A percentile compares a stretch with the other conserved stretches of the same genome.
Conservation (phyloP, 2,797 vertebrate genomes). For the Lutjanus campechanus region DNA sequence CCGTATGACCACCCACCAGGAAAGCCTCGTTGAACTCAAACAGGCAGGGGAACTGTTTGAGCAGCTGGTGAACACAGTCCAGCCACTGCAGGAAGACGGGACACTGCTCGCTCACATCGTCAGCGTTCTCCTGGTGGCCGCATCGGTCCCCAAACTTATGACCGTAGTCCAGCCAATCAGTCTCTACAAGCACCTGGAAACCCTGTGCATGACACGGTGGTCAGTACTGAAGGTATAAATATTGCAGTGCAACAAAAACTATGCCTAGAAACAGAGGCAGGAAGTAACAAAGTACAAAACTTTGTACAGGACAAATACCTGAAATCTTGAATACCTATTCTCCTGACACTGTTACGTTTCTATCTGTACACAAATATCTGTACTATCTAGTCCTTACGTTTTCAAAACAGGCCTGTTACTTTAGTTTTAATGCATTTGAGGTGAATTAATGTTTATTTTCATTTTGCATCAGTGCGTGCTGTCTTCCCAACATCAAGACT, state of each 20-base stretch:
- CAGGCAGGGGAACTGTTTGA: slow-evolving; percentile 98
- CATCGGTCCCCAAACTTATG: slow-evolving; percentile 99
- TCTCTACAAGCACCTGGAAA: slow-evolving; percentile 97
- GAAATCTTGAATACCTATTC: too few relatives aligned
- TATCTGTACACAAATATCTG: too few relatives aligned
- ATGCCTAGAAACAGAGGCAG: background rate
- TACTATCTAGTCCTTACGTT: too few relatives aligned
- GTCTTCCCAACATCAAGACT: too few relatives aligned
- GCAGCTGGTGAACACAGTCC: slow-evolving; percentile 97
- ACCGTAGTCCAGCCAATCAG: slow-evolving; percentile 97
- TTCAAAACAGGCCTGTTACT: too few relatives aligned
- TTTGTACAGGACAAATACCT: too few relatives aligned
- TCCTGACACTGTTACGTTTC: too few relatives aligned
- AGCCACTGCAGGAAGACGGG: slow-evolving; percentile 99
- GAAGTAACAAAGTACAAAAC: too few relatives aligned
- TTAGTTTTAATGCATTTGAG: too few relatives aligned
- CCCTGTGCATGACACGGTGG: slow-evolving; percentile 83
- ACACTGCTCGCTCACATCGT: slow-evolving; percentile 97
- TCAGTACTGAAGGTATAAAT: background rate
- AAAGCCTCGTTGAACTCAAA: slow-evolving; percentile 99
- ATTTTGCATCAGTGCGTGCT: too few relatives aligned
- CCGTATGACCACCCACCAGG: slow-evolving; percentile 87
- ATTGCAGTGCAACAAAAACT: background rate
- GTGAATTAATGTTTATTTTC: too few relatives aligned
- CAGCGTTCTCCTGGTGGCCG: slow-evolving; percentile 95